Evolutionary conservation across 2,888 invertebrate species (phyloP).

Genomic region (Lamellibrachia columna): DNA sequence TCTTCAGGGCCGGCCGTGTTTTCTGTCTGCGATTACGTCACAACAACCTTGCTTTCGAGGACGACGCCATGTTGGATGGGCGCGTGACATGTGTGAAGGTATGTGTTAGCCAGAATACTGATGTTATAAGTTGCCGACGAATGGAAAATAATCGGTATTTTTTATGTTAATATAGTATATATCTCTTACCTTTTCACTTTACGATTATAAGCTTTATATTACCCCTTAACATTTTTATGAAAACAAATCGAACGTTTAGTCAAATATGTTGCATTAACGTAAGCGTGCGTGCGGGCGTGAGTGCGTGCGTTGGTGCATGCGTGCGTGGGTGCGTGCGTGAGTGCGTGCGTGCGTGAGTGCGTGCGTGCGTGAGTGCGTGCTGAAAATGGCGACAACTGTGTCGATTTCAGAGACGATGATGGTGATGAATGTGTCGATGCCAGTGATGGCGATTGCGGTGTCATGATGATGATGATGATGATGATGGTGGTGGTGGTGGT

Average conservation of each 20-base stretch:
- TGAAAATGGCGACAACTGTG: not conserved
- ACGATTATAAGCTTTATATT: no score
- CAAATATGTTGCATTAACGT: no score
- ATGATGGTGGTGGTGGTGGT: not conserved
- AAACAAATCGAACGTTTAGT: no score
- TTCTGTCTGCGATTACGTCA: constrained; percentile 37
- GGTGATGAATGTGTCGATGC: not conserved
- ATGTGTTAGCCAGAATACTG: not conserved
- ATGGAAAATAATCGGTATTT: not conserved
- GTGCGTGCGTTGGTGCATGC: no score
- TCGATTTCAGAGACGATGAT: not conserved
- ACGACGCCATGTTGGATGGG: constrained; percentile 38
- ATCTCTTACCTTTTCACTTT: no score
- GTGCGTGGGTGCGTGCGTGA: no score
- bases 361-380: no score
- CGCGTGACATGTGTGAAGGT: constrained; percentile 36
- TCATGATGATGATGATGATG: not conserved
- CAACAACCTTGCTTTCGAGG: constrained; percentile 34
- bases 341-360: no score
- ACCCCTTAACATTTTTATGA: no score
- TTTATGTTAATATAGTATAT: no score
- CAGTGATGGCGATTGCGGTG: not conserved
- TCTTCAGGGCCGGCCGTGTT: constrained; percentile 34
- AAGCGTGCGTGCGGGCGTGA: no score
- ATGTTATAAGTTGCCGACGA: not conserved